Base-by-base conservation (phyloP, 2,113 vertebrate genomes). In the Felis catus region DNA sequence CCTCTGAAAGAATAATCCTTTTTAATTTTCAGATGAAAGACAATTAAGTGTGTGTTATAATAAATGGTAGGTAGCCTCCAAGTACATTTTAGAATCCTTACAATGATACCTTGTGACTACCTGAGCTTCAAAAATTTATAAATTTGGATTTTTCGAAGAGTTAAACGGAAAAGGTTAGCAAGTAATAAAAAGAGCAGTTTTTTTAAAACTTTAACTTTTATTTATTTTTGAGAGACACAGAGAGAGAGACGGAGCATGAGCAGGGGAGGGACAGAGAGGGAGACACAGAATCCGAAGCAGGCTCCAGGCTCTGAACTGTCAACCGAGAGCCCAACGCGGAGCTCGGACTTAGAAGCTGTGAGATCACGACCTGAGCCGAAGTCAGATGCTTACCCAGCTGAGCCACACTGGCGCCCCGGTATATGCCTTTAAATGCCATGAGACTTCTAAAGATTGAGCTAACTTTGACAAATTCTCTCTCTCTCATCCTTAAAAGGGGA, bases 11-110 rank as follows among this genome's bases (percentile, higher is more conserved):
- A 95, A 45, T 33, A 73, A 74, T 48, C 0, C 45, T 31, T 85
- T 93, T 85, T 58, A 3, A 80, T 92, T 82, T 92, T 91, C 76
- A 51, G 14, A 51, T 14, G 45, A 80, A 95, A 81, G 11, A 74
- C 23, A 83, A 21, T 33, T 15, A 53, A 6, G 33, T 53, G 71
- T 51, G 3, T 73, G 58, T 83, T 65, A 36, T 33, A 79, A 55
- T 45, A 83, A 92, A 81, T 25, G n/a, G 41, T 36, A 85, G 29
- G 18, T 25, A 70, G 39, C 31, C 27, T 55, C 15, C 4, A 83
- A 19, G 68, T 85, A 82, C 51, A 68, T 74, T 95, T 89, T 89
- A 79, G 1, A 66, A 39, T 29, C 5, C 8, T 58, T 84, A 48
- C 21, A 41, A 39, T 91, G 39, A 84, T 48, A 65, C 71, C 10